Percentiles rank a stretch among this genome's conserved stretches.
These are phyloP conservation scores for Cinclus mexicanus DNA, from an alignment of 2,113 vertebrate species.

Conservation along the genomic window DNA sequence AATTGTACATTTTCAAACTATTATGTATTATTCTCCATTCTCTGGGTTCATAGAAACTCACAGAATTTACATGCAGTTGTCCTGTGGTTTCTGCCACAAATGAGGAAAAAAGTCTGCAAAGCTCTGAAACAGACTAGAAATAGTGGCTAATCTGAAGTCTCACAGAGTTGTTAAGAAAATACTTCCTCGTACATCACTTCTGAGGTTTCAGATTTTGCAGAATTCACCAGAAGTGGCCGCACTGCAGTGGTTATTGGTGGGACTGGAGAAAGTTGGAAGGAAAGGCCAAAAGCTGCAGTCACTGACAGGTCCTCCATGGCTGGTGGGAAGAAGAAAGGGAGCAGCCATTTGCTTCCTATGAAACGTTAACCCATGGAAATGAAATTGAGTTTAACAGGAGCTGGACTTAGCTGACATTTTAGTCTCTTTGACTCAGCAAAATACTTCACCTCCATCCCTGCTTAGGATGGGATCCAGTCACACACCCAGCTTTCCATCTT, in stretches of 20 bases:
- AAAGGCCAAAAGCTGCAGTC: neutral
- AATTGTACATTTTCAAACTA: constrained; percentile 20
- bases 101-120: constrained; percentile 37
- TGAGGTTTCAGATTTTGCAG: neutral
- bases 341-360: neutral
- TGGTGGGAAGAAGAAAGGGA: neutral
- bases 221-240: neutral
- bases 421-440: neutral
- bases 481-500: neutral
- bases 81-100: constrained; percentile 63
- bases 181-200: neutral
- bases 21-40: constrained; percentile 23
- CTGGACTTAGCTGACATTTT: neutral
- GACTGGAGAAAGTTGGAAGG: neutral
- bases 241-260: neutral
- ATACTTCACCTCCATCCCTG: neutral
- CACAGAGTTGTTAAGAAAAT: neutral
- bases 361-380: neutral
- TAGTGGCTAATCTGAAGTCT: neutral
- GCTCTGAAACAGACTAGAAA: constrained; percentile 48
- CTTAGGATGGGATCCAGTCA: neutral
- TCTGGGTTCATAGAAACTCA: constrained; percentile 49
- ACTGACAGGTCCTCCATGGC: neutral
- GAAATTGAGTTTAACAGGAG: neutral
- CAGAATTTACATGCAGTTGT: constrained; percentile 56